Conservation (phyloP, 2,797 vertebrate genomes). For the Epinephelus malabaricus region DNA sequence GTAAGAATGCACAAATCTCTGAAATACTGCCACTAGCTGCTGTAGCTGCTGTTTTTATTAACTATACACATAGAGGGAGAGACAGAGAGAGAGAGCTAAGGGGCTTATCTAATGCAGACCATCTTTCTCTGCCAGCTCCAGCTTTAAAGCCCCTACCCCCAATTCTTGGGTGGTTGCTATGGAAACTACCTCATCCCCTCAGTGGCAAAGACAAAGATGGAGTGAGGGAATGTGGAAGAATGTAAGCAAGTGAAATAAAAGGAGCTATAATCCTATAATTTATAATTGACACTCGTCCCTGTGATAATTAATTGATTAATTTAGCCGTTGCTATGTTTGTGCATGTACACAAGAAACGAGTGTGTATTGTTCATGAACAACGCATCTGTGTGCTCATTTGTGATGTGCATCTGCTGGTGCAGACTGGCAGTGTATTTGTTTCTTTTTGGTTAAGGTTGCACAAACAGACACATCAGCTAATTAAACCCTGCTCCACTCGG, state of each 20-base stretch:
- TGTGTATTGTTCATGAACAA: background rate
- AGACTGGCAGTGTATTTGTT: constrained; percentile 1
- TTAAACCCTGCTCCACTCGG: constrained; percentile 28
- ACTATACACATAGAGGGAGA: constrained; percentile 39
- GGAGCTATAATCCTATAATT: background rate
- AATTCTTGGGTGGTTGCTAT: constrained; percentile 84
- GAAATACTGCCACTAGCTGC: constrained; percentile 45
- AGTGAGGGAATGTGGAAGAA: constrained; percentile 61
- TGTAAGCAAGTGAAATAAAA: constrained; percentile 34
- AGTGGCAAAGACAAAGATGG: constrained; percentile 61
- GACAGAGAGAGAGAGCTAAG: constrained; percentile 4
- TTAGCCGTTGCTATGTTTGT: background rate
- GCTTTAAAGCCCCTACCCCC: constrained; percentile 74
- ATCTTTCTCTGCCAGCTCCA: constrained; percentile 74
- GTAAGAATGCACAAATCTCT: constrained; percentile 26
- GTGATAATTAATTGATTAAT: constrained; percentile 14
- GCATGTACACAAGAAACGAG: background rate
- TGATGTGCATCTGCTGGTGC: constrained; percentile 28
- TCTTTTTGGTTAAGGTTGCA: constrained; percentile 12
- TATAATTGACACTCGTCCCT: background rate
- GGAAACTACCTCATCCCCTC: constrained; percentile 82
- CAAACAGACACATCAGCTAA: constrained; percentile 23
- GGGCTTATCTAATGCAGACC: constrained; percentile 71
- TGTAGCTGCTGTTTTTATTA: constrained; percentile 54
- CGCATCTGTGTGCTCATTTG: background rate